These are phyloP conservation scores for Acanthosepion esculentum DNA, from an alignment of 2,888 invertebrate species.

Conservation along the genomic window DNA sequence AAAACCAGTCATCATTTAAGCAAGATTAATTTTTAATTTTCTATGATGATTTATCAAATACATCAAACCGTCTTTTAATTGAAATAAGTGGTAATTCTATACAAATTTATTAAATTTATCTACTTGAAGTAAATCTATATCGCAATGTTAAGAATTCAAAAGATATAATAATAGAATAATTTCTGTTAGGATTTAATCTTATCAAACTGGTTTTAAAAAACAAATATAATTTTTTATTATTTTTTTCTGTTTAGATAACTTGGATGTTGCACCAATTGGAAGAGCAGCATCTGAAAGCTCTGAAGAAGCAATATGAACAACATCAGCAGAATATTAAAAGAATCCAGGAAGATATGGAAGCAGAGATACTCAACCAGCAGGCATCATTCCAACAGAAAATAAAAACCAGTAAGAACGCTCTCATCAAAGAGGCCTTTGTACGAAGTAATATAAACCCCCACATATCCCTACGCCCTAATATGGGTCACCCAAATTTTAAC, in stretches of 20 bases:
- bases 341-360: conserved; percentile 65
- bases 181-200: too few relatives aligned
- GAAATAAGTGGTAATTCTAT: too few relatives aligned
- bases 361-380: conserved; percentile 65
- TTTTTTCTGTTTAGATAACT: background rate
- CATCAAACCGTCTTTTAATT: too few relatives aligned
- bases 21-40: too few relatives aligned
- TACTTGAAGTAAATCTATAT: too few relatives aligned
- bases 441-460: background rate
- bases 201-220: too few relatives aligned
- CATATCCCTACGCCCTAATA: background rate
- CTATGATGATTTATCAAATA: too few relatives aligned
- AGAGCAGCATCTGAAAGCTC: conserved; percentile 62
- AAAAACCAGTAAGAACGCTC: conserved; percentile 62
- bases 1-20: too few relatives aligned
- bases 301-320: conserved; percentile 62
- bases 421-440: conserved; percentile 46
- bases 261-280: conserved; percentile 66
- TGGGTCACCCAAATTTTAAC: background rate
- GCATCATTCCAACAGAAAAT: conserved; percentile 62
- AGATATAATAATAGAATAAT: too few relatives aligned
- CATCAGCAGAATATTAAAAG: conserved; percentile 66
- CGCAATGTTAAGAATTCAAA: too few relatives aligned
- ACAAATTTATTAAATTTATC: too few relatives aligned
- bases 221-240: background rate